Evolutionary conservation across 53 echinoderm and acorn worm species (phyloP).

Genomic region (Antedon mediterranea): DNA sequence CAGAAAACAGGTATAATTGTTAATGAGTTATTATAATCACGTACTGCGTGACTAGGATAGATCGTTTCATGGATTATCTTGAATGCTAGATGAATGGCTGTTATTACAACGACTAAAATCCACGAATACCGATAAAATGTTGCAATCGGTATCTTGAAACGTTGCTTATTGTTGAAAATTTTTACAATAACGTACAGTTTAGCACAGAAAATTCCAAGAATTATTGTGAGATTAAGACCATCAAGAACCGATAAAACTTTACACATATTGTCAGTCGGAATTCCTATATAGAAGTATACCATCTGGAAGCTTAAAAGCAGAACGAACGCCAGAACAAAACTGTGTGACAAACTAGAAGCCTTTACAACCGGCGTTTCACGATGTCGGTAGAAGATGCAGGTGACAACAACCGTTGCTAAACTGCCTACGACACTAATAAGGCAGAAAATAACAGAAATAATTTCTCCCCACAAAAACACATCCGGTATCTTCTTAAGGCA

Average conservation of each 20-base stretch:
- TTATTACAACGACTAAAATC: neutral
- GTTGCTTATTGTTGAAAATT: neutral
- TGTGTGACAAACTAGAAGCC: neutral
- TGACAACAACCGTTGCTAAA: neutral
- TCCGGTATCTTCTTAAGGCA: neutral
- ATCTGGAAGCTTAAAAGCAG: neutral
- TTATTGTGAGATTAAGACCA: neutral
- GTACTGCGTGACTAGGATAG: neutral
- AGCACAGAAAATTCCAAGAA: neutral
- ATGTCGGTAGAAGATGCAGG: neutral
- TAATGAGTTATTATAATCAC: neutral
- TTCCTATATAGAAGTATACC: neutral
- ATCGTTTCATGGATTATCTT: neutral
- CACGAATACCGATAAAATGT: neutral
- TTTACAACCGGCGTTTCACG: neutral
- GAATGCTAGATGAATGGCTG: neutral
- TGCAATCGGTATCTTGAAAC: neutral
- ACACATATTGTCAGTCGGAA: neutral
- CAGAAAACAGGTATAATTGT: neutral
- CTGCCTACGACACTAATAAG: neutral
- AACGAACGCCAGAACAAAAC: neutral
- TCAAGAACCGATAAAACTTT: neutral
- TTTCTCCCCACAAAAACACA: neutral
- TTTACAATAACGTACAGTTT: neutral
- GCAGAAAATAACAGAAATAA: neutral